phyloP scores from a whole-genome alignment of 2,888 invertebrate genomes.

The Cloeon dipterum region DNA sequence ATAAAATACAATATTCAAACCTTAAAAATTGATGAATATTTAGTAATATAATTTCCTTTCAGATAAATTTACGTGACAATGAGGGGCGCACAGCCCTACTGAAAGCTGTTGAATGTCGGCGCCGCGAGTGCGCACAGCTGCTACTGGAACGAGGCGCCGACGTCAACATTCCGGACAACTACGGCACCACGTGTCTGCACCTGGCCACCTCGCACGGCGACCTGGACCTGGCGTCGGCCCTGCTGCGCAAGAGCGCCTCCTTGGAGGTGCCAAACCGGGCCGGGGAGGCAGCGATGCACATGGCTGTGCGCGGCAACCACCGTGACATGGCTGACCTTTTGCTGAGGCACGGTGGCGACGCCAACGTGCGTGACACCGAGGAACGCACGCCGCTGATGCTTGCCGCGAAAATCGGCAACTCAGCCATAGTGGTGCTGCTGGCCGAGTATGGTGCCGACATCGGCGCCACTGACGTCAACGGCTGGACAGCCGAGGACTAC shows the following conservation, averaged over 20 bases:
- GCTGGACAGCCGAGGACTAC: constrained; percentile 15
- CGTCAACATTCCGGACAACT: constrained; percentile 10
- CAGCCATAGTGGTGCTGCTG: constrained; percentile 12
- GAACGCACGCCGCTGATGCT: constrained; percentile 14
- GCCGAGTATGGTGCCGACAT: constrained; percentile 13
- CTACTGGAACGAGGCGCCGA: constrained; percentile 13
- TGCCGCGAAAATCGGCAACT: constrained; percentile 13
- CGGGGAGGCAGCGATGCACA: constrained; percentile 14
- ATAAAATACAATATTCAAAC: too few relatives aligned
- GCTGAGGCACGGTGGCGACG: constrained; percentile 12
- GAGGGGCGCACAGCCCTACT: too few relatives aligned
- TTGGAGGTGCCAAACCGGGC: constrained; percentile 13
- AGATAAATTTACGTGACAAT: too few relatives aligned
- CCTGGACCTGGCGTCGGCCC: constrained; percentile 13
- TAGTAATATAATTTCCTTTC: too few relatives aligned
- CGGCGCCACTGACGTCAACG: constrained; percentile 13
- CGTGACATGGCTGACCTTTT: constrained; percentile 13
- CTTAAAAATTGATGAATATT: too few relatives aligned
- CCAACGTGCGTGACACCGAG: constrained; percentile 13
- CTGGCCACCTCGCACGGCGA: constrained; percentile 12
- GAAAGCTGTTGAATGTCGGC: constrained; percentile 14
- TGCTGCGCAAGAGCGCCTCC: constrained; percentile 14
- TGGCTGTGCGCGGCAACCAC: constrained; percentile 13
- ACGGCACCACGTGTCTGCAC: constrained; percentile 13
- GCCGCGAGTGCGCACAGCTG: constrained; percentile 12